phyloP scores from a whole-genome alignment of 1,140 invertebrate genomes.

The Maniola jurtina region DNA sequence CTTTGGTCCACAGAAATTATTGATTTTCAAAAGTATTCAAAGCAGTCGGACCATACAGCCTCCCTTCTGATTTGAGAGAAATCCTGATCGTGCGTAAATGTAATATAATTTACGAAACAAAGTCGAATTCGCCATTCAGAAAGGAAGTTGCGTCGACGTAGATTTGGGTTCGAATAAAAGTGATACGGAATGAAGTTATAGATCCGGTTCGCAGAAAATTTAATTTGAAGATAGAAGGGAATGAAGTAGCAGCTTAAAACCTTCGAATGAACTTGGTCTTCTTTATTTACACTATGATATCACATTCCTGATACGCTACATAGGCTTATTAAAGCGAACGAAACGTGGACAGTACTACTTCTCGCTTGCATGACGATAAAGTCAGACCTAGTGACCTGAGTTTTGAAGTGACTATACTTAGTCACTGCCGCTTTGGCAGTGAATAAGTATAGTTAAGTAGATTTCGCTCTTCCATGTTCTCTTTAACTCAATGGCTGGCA shows the following conservation, averaged over 20 bases:
- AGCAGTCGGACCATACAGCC: neutral
- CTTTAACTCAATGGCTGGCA: no score
- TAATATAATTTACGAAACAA: slow-evolving; percentile 21
- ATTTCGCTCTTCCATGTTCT: no score
- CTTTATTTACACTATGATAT: no score
- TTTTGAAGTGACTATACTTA: no score
- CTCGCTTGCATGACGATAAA: no score
- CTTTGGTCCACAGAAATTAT: neutral
- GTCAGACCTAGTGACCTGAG: no score
- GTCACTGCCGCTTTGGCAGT: no score
- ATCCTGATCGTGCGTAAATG: slow-evolving; percentile 11
- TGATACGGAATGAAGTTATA: slow-evolving; percentile 10
- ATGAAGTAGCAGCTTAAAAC: neutral
- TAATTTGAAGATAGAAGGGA: neutral
- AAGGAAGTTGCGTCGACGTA: neutral
- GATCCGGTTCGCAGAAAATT: slow-evolving; percentile 5
- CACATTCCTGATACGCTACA: no score
- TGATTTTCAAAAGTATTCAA: neutral
- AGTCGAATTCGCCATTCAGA: slow-evolving; percentile 7
- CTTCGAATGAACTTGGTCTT: no score
- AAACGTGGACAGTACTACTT: no score
- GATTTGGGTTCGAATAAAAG: slow-evolving; percentile 7
- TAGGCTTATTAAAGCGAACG: no score
- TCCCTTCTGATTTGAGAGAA: slow-evolving; percentile 3
- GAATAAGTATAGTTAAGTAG: no score